phyloP scores from a whole-genome alignment of 2,113 vertebrate genomes.

The Tupaia chinensis region DNA sequence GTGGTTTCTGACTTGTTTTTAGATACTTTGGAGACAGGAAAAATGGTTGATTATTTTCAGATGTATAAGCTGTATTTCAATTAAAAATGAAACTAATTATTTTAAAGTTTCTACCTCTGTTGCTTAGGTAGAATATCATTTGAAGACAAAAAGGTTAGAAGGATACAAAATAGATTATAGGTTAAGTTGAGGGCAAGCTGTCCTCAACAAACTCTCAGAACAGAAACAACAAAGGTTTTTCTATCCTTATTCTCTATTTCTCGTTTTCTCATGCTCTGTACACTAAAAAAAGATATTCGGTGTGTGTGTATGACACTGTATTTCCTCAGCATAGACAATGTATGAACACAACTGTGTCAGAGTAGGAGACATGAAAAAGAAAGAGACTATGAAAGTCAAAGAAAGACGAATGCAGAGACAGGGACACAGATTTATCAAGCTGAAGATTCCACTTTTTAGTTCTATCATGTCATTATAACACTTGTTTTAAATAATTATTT shows the following conservation, averaged over 20 bases:
- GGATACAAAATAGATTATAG: background rate
- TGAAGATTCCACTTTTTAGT: background rate
- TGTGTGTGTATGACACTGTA: too few species aligned
- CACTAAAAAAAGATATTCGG: background rate
- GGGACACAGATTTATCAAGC: background rate
- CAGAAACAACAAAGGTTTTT: background rate
- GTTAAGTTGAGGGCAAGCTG: background rate
- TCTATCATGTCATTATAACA: background rate
- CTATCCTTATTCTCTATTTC: background rate
- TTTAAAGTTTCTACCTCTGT: constrained; percentile 50
- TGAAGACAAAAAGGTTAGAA: constrained; percentile 25
- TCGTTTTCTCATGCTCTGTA: background rate
- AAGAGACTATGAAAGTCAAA: background rate
- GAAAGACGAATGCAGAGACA: background rate
- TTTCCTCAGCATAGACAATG: background rate
- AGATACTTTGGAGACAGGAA: background rate
- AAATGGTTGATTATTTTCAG: background rate
- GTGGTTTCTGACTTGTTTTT: background rate
- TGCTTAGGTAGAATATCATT: constrained; percentile 42
- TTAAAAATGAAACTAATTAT: constrained; percentile 1
- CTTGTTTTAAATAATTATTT: background rate
- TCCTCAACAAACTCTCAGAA: background rate
- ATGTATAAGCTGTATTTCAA: constrained; percentile 58
- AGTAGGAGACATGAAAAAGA: background rate
- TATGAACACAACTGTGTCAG: too few species aligned